Evolutionary conservation across 37 sponge, comb jelly and placozoan species (phyloP).

Genomic region (Axinella damicornis): DNA sequence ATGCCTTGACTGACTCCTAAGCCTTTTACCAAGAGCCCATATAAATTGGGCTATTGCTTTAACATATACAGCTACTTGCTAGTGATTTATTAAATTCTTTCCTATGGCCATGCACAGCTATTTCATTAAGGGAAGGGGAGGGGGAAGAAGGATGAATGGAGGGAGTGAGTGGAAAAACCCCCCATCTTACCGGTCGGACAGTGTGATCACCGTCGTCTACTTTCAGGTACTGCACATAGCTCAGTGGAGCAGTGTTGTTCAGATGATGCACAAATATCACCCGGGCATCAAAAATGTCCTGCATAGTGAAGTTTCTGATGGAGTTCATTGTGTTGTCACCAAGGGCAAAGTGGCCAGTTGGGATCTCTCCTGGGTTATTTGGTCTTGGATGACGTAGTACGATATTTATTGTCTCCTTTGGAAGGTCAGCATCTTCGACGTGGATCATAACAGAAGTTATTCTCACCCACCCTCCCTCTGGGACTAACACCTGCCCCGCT

Average conservation of each 20-base stretch:
- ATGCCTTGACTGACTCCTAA: too few species aligned
- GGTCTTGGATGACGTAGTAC: background rate
- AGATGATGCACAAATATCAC: conserved; percentile 19
- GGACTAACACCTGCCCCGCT: background rate
- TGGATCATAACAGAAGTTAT: conserved; percentile 26
- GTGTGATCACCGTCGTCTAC: background rate
- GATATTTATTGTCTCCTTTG: conserved; percentile 15
- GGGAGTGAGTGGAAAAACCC: background rate
- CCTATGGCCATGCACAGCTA: too few species aligned
- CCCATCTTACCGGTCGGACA: background rate
- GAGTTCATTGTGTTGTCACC: background rate
- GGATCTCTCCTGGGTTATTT: background rate
- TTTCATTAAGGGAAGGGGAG: conserved; percentile 2
- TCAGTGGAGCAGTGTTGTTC: conserved; percentile 14
- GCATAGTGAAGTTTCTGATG: conserved; percentile 6
- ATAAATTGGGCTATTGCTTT: too few species aligned
- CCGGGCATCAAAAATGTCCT: background rate
- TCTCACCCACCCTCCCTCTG: conserved; percentile 47
- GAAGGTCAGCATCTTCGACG: conserved; percentile 41
- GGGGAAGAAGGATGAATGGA: background rate
- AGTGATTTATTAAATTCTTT: too few species aligned
- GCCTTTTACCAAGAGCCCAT: too few species aligned
- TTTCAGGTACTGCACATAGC: conserved; percentile 1
- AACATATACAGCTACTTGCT: too few species aligned
- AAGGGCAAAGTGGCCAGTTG: conserved; percentile 31